phyloP scores from a whole-genome alignment of 2,888 invertebrate species.

The Drosophila acutilabella region DNA sequence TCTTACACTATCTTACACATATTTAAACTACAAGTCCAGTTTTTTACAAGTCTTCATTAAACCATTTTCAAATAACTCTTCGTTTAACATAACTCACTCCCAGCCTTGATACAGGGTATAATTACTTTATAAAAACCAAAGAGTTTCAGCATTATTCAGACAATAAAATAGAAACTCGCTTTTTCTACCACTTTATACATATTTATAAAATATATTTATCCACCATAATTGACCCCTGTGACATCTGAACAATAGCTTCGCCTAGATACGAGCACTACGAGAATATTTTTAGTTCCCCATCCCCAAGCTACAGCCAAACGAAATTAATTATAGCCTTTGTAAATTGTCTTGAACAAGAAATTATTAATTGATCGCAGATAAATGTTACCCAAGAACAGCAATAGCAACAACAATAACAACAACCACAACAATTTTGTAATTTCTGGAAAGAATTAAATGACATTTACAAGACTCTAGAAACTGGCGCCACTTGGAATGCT shows the following conservation, averaged over 20 bases:
- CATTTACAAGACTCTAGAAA: slow-evolving; percentile 43
- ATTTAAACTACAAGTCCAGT: too few relatives aligned
- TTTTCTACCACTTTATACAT: slow-evolving; percentile 23
- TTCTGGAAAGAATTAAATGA: slow-evolving; percentile 51
- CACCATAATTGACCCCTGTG: slow-evolving; percentile 68
- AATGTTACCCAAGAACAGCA: slow-evolving; percentile 40
- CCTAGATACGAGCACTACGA: slow-evolving; percentile 21
- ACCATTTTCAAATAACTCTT: not conserved
- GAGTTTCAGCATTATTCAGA: slow-evolving; percentile 23
- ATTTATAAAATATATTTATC: slow-evolving; percentile 30
- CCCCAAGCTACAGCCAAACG: slow-evolving; percentile 28
- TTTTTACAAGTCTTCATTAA: too few relatives aligned
- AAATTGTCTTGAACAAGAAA: slow-evolving; percentile 69
- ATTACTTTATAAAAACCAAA: slow-evolving; percentile 17
- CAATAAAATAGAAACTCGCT: slow-evolving; percentile 21
- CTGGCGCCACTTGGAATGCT: slow-evolving; percentile 47
- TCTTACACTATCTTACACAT: too few relatives aligned
- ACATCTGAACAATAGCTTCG: slow-evolving; percentile 45
- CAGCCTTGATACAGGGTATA: slow-evolving; percentile 19
- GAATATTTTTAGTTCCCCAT: not conserved
- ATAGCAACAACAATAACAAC: slow-evolving; percentile 6
- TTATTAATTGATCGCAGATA: slow-evolving; percentile 70
- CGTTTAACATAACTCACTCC: slow-evolving; percentile 6
- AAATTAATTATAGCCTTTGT: slow-evolving; percentile 70
- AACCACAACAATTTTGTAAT: slow-evolving; percentile 35